Conservation (phyloP, 2,113 vertebrate species). For the Siniperca chuatsi region DNA sequence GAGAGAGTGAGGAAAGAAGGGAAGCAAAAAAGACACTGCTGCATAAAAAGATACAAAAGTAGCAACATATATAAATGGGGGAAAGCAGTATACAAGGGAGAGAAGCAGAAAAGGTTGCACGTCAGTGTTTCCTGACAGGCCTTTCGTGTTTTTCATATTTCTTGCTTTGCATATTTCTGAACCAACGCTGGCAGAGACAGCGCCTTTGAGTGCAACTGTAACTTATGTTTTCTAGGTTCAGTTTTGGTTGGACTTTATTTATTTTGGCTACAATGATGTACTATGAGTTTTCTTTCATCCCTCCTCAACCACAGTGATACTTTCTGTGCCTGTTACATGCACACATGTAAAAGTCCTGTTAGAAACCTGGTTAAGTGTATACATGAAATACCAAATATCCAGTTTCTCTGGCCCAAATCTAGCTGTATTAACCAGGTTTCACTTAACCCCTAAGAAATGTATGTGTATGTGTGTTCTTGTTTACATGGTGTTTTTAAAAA, state of each 20-base stretch:
- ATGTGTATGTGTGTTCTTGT: no score
- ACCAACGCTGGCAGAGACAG: neutral
- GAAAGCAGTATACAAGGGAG: neutral
- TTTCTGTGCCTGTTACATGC: neutral
- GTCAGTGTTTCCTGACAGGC: conserved; percentile 65
- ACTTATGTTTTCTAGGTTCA: neutral
- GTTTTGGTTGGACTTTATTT: neutral
- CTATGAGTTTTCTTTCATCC: neutral
- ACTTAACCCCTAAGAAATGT: neutral
- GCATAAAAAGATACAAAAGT: conserved; percentile 43
- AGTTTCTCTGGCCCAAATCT: neutral
- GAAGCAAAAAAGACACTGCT: conserved; percentile 24
- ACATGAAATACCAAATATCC: neutral
- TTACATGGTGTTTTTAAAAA: neutral
- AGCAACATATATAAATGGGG: conserved; percentile 36
- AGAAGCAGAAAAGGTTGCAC: conserved; percentile 55
- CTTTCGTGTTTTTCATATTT: conserved; percentile 45
- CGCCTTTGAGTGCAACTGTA: neutral
- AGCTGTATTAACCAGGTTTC: neutral
- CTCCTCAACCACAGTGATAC: neutral
- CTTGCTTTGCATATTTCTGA: neutral
- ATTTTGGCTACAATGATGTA: neutral
- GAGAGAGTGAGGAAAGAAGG: neutral
- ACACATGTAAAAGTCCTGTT: no score
- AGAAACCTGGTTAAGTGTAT: neutral